Conservation (phyloP, 2,797 vertebrate genomes). For the Gallinago stenura region DNA sequence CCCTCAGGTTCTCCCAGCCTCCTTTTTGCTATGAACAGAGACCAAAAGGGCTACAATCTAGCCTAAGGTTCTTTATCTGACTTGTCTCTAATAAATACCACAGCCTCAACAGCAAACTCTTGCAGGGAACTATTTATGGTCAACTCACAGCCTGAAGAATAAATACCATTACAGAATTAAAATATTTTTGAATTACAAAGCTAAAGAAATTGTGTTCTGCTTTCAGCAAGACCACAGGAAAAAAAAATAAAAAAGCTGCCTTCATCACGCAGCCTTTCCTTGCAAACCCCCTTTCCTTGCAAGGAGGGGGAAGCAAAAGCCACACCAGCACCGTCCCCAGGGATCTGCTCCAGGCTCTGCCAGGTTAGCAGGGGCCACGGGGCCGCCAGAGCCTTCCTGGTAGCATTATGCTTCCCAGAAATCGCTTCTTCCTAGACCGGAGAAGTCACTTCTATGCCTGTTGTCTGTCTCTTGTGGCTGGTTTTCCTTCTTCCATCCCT, state of each 20-base stretch:
- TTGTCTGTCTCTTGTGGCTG: background rate
- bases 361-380: background rate
- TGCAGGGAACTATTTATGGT: slow-evolving; percentile 49
- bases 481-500: background rate
- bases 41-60: background rate
- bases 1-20: background rate
- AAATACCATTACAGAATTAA: slow-evolving; percentile 38
- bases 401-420: background rate
- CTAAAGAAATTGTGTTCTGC: background rate
- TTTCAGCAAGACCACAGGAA: background rate
- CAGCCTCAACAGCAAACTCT: slow-evolving; percentile 15
- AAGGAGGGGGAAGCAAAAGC: background rate
- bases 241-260: background rate
- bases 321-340: background rate
- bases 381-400: background rate
- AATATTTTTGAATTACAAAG: slow-evolving; percentile 34
- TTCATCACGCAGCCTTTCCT: background rate
- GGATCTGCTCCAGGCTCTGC: background rate
- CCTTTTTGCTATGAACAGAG: background rate
- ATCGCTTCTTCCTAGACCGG: background rate
- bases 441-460: background rate
- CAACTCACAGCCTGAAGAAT: slow-evolving; percentile 58
- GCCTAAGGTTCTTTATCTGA: slow-evolving; percentile 13
- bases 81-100: slow-evolving; percentile 22
- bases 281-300: background rate